Evolutionary conservation across 2,113 vertebrate genomes (phyloP), one percentile per base, ranked within the genome.

Genomic region (Meleagris gallopavo): DNA sequence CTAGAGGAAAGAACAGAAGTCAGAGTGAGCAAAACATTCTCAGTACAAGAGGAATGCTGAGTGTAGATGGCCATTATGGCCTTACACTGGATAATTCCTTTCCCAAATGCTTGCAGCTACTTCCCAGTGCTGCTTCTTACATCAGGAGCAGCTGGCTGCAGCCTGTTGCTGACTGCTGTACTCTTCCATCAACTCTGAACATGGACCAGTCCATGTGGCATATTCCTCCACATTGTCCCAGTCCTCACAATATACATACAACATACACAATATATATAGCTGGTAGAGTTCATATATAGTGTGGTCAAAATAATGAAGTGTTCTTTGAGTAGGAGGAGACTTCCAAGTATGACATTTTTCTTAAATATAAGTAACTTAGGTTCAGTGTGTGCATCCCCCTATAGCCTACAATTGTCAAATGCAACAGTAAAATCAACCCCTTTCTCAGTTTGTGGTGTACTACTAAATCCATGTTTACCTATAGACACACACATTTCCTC

Each of bases 11-110:
- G 45, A 81, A n/a, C 10, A 61, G 64, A 52, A 60, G 32, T 55
- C 25, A 48, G 0, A 0, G 8, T 14, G 54, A 50, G 32, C 34
- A 57, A 74, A 57, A 36, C 1, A 1, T 48, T 62, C 61, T 43
- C 61, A 40, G 10, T 69, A 34, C 18, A 27, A 38, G 24, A 22
- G 41, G 61, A 36, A 22, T 41, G 29, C 34, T 29, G 34, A 10
- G 21, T 21, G 4, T 1, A 20, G 74, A 11, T 9, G 13, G 29
- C 34, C 18, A 21, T 4, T 19, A 10, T 36, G 16, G 72, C 55
- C 15, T 43, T 36, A 24, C 22, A 14, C 41, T 43, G 52, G 27
- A 45, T 21, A 46, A 43, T 76, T 21, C 12, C 40, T 46, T 71
- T 18, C 22, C 24, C 3, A 58, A 30, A 67, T 30, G 25, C 21